These are phyloP conservation scores for Melanaphis sacchari DNA, from an alignment of 1,140 invertebrate genomes.

Conservation along the genomic window DNA sequence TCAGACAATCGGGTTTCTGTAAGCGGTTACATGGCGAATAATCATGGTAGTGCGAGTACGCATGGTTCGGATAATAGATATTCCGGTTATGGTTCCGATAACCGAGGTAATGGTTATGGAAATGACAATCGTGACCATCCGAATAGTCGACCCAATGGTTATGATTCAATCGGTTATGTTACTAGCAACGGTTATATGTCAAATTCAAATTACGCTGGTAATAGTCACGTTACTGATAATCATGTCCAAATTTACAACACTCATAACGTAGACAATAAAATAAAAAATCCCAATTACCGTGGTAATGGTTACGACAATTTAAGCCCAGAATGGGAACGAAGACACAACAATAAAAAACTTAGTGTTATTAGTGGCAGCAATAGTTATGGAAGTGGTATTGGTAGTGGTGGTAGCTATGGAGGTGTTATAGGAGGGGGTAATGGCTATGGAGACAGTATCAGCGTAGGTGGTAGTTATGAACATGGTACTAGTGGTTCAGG, in stretches of 20 bases:
- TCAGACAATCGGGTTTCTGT: not conserved
- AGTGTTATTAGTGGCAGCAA: no score
- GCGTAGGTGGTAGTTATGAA: not conserved
- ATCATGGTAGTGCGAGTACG: not conserved
- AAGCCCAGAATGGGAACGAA: slow-evolving; percentile 61
- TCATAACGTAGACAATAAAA: not conserved
- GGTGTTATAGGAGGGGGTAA: not conserved
- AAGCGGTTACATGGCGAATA: not conserved
- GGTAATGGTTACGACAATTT: slow-evolving; percentile 62
- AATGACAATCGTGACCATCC: not conserved
- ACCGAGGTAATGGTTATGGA: not conserved
- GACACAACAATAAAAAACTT: slow-evolving; percentile 34
- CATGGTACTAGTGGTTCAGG: not conserved
- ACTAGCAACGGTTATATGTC: not conserved
- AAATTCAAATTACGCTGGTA: not conserved
- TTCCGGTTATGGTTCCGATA: not conserved
- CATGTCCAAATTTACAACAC: not conserved
- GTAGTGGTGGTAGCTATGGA: not conserved
- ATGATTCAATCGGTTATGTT: not conserved
- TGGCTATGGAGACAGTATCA: not conserved
- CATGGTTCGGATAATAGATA: not conserved
- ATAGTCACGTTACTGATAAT: slow-evolving; percentile 12
- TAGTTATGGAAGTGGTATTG: not conserved
- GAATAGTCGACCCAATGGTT: not conserved
- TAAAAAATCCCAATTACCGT: slow-evolving; percentile 58